Evolutionary conservation across 30 jellyfish, hydroid and myxozoan genomes (phyloP).

Genomic region (Phacellophora camtschatica): DNA sequence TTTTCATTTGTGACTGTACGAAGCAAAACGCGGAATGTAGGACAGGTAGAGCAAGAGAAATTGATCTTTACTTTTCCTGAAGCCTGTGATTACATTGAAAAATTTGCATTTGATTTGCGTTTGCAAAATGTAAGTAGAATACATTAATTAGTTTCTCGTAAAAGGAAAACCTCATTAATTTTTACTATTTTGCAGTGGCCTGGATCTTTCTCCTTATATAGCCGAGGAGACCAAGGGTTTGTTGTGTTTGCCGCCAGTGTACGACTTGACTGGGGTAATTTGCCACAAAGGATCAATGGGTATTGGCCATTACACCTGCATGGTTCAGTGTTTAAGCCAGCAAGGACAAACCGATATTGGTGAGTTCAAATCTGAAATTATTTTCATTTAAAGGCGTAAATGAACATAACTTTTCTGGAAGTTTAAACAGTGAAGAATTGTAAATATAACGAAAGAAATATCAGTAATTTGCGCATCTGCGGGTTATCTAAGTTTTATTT

Average conservation of each 20-base stretch:
- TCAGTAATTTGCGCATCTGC: too few relatives aligned
- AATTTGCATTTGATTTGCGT: too few relatives aligned
- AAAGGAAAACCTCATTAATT: too few relatives aligned
- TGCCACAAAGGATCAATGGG: conserved; percentile 91
- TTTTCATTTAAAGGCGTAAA: background rate
- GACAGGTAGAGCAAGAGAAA: too few relatives aligned
- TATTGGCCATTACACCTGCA: conserved; percentile 94
- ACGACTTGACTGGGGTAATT: conserved; percentile 89
- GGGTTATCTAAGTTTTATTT: too few relatives aligned
- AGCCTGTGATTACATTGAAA: too few relatives aligned
- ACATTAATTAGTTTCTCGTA: too few relatives aligned
- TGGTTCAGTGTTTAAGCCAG: conserved; percentile 72
- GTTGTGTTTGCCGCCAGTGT: conserved; percentile 42
- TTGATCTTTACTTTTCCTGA: too few relatives aligned
- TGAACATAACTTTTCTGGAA: background rate
- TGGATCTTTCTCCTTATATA: conserved; percentile 73
- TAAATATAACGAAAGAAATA: too few relatives aligned
- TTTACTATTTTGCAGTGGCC: conserved; percentile 67
- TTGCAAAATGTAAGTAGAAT: too few relatives aligned
- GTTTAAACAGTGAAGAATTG: background rate
- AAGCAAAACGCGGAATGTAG: too few relatives aligned
- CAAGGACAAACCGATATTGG: conserved; percentile 84
- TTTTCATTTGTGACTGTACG: too few relatives aligned
- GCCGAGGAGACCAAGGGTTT: conserved; percentile 65
- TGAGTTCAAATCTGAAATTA: background rate